Evolutionary conservation across 2,888 invertebrate species (phyloP).

Genomic region (Brachyptera putata): DNA sequence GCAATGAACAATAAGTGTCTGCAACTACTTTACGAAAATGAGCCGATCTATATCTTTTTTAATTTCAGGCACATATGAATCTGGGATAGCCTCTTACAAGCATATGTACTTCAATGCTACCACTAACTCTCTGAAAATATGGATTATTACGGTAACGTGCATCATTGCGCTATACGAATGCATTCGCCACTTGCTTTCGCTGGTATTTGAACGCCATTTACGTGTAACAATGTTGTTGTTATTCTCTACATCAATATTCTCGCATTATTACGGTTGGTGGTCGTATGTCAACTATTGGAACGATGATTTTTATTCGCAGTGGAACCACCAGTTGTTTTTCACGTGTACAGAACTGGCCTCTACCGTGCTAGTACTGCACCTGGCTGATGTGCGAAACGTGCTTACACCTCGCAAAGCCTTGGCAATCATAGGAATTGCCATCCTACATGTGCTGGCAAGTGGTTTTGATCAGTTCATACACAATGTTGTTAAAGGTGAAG

Average conservation of each 20-base stretch:
- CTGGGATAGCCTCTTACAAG: slow-evolving; percentile 64
- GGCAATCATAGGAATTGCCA: slow-evolving; percentile 55
- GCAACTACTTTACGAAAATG: no score
- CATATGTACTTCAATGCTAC: slow-evolving; percentile 69
- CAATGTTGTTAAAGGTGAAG: slow-evolving; percentile 60
- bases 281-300: slow-evolving; percentile 66
- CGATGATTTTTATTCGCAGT: slow-evolving; percentile 64
- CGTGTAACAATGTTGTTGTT: slow-evolving; percentile 59
- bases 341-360: slow-evolving; percentile 59
- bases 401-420: slow-evolving; percentile 54
- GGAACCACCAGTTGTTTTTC: slow-evolving; percentile 65
- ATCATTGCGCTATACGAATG: slow-evolving; percentile 59
- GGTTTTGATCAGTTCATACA: slow-evolving; percentile 62
- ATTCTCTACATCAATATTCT: slow-evolving; percentile 59
- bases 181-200: slow-evolving; percentile 51
- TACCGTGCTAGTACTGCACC: slow-evolving; percentile 54
- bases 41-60: no score
- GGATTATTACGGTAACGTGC: slow-evolving; percentile 56
- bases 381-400: slow-evolving; percentile 51
- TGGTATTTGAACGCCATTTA: slow-evolving; percentile 51
- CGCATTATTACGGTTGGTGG: slow-evolving; percentile 69
- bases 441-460: slow-evolving; percentile 58
- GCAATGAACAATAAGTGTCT: no score
- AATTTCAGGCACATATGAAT: slow-evolving; percentile 58
- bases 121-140: slow-evolving; percentile 60